These are phyloP conservation scores for Eupithecia insigniata DNA, from an alignment of 2,888 invertebrate genomes.

Conservation along the genomic window DNA sequence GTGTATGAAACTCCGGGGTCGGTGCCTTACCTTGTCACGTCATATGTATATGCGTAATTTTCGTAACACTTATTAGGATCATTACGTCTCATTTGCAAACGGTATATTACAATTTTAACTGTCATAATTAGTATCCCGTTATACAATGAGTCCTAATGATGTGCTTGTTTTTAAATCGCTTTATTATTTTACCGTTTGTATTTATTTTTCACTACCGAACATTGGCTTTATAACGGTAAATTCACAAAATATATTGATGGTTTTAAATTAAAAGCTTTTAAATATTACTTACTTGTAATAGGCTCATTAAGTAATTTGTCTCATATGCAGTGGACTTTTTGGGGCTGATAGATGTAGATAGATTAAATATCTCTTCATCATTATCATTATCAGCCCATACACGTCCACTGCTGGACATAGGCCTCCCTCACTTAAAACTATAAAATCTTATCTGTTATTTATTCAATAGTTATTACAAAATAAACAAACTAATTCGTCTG, in stretches of 20 bases:
- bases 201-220: not conserved
- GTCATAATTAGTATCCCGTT: constrained; percentile 40
- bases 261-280: not conserved
- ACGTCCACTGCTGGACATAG: no score
- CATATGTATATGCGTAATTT: constrained; percentile 48
- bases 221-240: not conserved
- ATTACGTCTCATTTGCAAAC: constrained; percentile 41
- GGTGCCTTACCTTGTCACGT: constrained; percentile 38
- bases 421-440: not conserved
- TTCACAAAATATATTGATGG: not conserved
- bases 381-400: no score
- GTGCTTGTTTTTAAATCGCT: constrained; percentile 24
- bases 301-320: not conserved
- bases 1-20: constrained; percentile 32
- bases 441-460: not conserved
- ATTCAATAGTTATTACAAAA: not conserved
- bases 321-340: not conserved
- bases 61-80: constrained; percentile 43
- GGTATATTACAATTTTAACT: constrained; percentile 33
- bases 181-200: constrained; percentile 24
- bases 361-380: no score
- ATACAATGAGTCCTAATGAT: constrained; percentile 28
- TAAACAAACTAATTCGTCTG: not conserved
- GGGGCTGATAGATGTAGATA: not conserved
- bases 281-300: not conserved